Evolutionary conservation across 1,140 invertebrate species (phyloP).

Genomic region (Ridgeia piscesae): DNA sequence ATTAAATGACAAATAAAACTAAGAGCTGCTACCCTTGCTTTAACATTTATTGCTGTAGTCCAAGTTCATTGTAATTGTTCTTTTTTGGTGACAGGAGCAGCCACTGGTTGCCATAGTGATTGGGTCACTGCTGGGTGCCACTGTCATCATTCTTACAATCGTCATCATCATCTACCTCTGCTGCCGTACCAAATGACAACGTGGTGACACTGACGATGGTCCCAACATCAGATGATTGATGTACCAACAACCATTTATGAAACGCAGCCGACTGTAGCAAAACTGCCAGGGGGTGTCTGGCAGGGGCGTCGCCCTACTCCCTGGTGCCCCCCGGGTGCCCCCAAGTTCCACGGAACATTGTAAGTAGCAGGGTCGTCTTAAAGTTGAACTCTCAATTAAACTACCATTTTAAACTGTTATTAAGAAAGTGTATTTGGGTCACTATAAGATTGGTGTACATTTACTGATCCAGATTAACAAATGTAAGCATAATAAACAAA

Average conservation of each 20-base stretch:
- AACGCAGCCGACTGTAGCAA: background rate
- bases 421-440: too few relatives aligned
- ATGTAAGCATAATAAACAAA: too few relatives aligned
- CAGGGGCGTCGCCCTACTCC: background rate
- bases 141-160: background rate
- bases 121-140: background rate
- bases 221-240: background rate
- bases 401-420: too few relatives aligned
- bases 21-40: too few relatives aligned
- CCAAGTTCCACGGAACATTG: background rate
- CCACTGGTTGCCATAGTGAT: background rate
- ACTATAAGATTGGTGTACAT: too few relatives aligned
- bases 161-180: background rate
- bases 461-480: too few relatives aligned
- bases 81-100: background rate
- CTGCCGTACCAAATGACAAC: background rate
- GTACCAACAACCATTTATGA: background rate
- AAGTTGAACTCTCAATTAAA: background rate
- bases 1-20: too few relatives aligned
- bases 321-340: background rate
- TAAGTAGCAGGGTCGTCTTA: background rate
- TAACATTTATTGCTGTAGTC: background rate
- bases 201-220: background rate
- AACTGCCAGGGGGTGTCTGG: background rate
- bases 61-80: background rate